Evolutionary conservation across 1,140 invertebrate genomes (phyloP).

Genomic region (Atta texana): DNA sequence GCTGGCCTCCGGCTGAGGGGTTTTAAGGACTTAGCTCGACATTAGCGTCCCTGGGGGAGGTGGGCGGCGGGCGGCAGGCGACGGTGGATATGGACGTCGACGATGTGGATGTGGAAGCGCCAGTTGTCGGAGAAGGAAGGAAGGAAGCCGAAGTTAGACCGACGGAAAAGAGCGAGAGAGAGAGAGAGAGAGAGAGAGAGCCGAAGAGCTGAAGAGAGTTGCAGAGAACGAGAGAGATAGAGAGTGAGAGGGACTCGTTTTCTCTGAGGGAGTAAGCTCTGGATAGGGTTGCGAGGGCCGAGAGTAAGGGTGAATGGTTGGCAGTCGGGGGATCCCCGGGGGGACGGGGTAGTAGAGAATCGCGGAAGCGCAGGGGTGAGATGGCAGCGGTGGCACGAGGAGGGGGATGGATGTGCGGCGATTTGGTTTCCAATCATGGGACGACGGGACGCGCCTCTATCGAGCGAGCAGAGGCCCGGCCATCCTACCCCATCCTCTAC

Average conservation of each 20-base stretch:
- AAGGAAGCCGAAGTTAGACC: slow-evolving; percentile 69
- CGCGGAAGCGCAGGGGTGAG: slow-evolving; percentile 69
- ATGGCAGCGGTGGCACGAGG: slow-evolving; percentile 63
- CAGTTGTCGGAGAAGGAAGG: slow-evolving; percentile 56
- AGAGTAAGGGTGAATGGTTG: slow-evolving; percentile 78
- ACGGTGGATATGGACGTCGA: slow-evolving; percentile 68
- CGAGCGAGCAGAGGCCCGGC: slow-evolving; percentile 85
- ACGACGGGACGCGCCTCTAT: slow-evolving; percentile 86
- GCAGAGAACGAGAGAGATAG: slow-evolving; percentile 62
- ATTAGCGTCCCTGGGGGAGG: slow-evolving; percentile 82
- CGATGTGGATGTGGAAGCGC: slow-evolving; percentile 52
- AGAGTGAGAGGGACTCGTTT: slow-evolving; percentile 58
- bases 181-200: slow-evolving; percentile 26
- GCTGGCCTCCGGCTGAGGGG: slow-evolving; percentile 79
- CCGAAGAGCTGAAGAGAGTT: slow-evolving; percentile 23
- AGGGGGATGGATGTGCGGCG: slow-evolving; percentile 86
- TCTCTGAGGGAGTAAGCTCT: slow-evolving; percentile 72
- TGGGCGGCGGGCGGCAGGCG: slow-evolving; percentile 64
- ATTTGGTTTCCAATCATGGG: slow-evolving; percentile 87
- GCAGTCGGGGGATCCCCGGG: slow-evolving; percentile 69
- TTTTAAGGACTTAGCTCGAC: slow-evolving; percentile 85
- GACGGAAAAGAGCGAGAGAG: slow-evolving; percentile 25
- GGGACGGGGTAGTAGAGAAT: slow-evolving; percentile 68
- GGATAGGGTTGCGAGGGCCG: slow-evolving; percentile 75
- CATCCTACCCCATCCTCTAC: slow-evolving; percentile 83